phyloP scores from a whole-genome alignment of 2,113 vertebrate genomes.

The Carassius auratus region DNA sequence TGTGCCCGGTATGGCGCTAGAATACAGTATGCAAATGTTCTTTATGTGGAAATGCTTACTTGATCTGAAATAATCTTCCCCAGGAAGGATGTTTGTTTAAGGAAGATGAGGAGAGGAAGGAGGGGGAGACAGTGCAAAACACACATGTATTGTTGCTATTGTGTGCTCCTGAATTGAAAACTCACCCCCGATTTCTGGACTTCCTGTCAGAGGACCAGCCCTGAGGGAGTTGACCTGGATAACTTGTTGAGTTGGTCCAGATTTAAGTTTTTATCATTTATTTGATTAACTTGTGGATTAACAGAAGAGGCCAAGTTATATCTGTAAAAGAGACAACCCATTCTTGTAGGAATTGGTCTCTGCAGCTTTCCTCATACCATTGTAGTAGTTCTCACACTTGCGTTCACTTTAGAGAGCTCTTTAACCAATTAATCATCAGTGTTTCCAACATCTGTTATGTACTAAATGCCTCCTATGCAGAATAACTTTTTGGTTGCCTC shows the following conservation, averaged over 20 bases:
- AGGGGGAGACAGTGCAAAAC: constrained; percentile 54
- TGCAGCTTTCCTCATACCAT: too few relatives aligned
- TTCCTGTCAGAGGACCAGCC: constrained; percentile 45
- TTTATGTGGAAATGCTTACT: constrained; percentile 63
- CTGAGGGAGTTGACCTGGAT: constrained; percentile 14
- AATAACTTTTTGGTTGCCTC: not conserved
- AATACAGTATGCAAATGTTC: constrained; percentile 39
- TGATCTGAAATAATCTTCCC: constrained; percentile 63
- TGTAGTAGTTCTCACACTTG: too few relatives aligned
- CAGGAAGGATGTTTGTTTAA: constrained; percentile 76
- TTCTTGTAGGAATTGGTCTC: too few relatives aligned
- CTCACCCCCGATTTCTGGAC: constrained; percentile 43
- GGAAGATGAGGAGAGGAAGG: constrained; percentile 50
- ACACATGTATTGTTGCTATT: constrained; percentile 50
- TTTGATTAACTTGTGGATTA: too few relatives aligned
- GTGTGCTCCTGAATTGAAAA: constrained; percentile 44
- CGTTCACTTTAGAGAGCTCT: not conserved
- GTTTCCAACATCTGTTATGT: not conserved
- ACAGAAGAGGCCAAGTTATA: too few relatives aligned
- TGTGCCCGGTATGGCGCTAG: not conserved
- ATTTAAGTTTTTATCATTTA: not conserved
- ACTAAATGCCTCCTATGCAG: not conserved
- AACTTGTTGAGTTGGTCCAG: not conserved
- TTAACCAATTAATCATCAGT: not conserved
- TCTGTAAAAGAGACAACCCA: too few relatives aligned